Conservation (phyloP, 30 jellyfish, hydroid and myxozoan genomes). For the Rhopilema esculentum region DNA sequence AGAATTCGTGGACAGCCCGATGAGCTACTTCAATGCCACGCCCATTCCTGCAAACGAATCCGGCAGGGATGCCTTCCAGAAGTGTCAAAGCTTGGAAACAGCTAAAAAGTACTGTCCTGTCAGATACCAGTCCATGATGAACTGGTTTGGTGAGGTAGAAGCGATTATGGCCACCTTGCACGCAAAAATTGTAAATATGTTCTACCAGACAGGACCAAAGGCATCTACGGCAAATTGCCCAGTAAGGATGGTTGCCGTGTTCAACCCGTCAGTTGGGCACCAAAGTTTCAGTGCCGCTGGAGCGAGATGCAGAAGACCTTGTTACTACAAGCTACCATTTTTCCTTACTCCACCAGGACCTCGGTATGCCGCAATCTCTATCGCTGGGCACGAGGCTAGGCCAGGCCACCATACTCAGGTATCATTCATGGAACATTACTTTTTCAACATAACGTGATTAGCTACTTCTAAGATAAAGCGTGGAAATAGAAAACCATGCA, state of each 20-base stretch:
- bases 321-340: constrained; percentile 87
- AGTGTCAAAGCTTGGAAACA: constrained; percentile 80
- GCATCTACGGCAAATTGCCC: constrained; percentile 97
- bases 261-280: constrained; percentile 96
- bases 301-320: constrained; percentile 68
- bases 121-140: constrained; percentile 86
- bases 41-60: constrained; percentile 89
- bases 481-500: too few species aligned
- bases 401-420: constrained; percentile 99
- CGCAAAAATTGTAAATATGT: constrained; percentile 73
- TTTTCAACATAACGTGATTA: too few species aligned
- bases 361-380: constrained; percentile 73
- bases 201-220: constrained; percentile 68
- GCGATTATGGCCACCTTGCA: constrained; percentile 66
- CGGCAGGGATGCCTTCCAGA: constrained; percentile 73
- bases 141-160: constrained; percentile 84
- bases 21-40: constrained; percentile 77
- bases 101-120: constrained; percentile 90
- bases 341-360: constrained; percentile 92
- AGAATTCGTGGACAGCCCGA: constrained; percentile 62
- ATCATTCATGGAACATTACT: background rate
- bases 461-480: too few species aligned
- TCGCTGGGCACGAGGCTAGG: constrained; percentile 95
- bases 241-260: constrained; percentile 81
- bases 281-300: constrained; percentile 92